Base-by-base conservation (phyloP, 2,888 invertebrate species). In the Ectemnius lituratus region DNA sequence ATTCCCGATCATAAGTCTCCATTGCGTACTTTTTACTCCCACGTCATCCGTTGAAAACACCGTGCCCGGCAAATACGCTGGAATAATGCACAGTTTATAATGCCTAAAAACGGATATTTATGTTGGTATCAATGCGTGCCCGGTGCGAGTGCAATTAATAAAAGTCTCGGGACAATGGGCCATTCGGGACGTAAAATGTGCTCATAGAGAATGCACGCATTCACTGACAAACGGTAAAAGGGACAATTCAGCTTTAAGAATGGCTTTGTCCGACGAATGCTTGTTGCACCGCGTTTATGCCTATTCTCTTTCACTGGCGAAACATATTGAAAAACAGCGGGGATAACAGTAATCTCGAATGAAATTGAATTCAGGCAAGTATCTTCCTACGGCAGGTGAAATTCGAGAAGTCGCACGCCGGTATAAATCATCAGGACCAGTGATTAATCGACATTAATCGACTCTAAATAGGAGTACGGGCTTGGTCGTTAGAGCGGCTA, bases 361-460 rank as follows among this genome's bases (percentile, higher is more conserved):
- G 4, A 13, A 52, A 52, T 2, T 52, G 2, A 2, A 52, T 52
- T 16, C 14, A 11, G 2, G 16, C 0, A 4, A 11, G 37, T 37
- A 37, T 37, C 37, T 23, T 23, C 60, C 60, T 0, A 14, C 20
- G 37, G 27, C 8, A 28, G 28, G 28, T 14, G 47, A 57, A 20
- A 45, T 11, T 4, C 28, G 47, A 2, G 47, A 63, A 61, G 28
- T 14, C 58, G n/a, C 16, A 18, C 18, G 20, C 11, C 1, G 52
- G 47, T 62, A 75, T 73, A 71, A 66, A 69, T 74, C 69, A 63
- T 73, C 66, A 62, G 5, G 6, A 18, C 47, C 18, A 11, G 56
- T 65, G 69, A 70, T 75, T 59, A 64, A 75, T 69, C 62, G 62
- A 45, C 71, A 62, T 79, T 75, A 77, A 73, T 74, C 65, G 71